Evolutionary conservation across 1,140 invertebrate genomes (phyloP).

Genomic region (Cydia amplana): DNA sequence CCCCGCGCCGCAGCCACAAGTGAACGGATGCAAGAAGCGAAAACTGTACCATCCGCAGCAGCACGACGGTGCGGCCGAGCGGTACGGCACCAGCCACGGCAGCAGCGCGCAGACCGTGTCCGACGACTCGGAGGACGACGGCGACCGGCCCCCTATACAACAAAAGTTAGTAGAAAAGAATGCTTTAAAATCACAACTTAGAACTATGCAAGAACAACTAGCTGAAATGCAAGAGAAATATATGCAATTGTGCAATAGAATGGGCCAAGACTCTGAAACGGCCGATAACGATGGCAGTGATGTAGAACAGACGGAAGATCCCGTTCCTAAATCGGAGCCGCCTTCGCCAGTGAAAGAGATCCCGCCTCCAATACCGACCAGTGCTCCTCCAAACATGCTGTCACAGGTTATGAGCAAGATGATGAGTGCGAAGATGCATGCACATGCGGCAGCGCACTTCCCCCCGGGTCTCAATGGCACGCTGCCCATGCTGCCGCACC

Average conservation of each 20-base stretch:
- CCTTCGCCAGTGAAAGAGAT: constrained; percentile 81
- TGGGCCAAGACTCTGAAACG: constrained; percentile 88
- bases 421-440: constrained; percentile 83
- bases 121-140: constrained; percentile 87
- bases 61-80: constrained; percentile 87
- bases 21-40: constrained; percentile 96
- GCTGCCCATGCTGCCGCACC: constrained; percentile 80
- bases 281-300: constrained; percentile 88
- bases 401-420: constrained; percentile 86
- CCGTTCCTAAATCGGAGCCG: constrained; percentile 80
- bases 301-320: constrained; percentile 82
- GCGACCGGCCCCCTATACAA: constrained; percentile 86
- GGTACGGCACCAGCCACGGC: constrained; percentile 81
- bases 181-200: constrained; percentile 90
- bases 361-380: constrained; percentile 77
- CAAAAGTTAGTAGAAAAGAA: constrained; percentile 92
- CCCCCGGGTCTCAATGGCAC: constrained; percentile 80
- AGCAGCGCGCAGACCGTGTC: constrained; percentile 79
- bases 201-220: constrained; percentile 92
- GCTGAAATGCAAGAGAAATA: constrained; percentile 95
- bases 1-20: constrained; percentile 85
- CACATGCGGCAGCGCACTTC: constrained; percentile 75
- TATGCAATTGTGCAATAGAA: constrained; percentile 90
- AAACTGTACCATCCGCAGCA: constrained; percentile 98
- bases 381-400: constrained; percentile 80